phyloP scores from a whole-genome alignment of 2,113 vertebrate species.

The Albula goreensis region DNA sequence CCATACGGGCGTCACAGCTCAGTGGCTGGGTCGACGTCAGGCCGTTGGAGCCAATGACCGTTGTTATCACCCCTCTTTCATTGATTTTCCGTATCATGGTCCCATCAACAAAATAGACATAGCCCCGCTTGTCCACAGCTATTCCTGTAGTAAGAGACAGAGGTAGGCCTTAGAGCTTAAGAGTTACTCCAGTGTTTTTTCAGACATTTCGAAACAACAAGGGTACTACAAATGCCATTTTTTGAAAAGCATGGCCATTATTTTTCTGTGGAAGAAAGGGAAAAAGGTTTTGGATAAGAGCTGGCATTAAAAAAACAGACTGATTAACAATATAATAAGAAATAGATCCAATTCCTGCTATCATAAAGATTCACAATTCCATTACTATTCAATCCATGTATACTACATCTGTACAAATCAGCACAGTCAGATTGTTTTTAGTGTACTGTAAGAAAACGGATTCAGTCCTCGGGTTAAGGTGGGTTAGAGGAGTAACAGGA shows the following conservation, averaged over 20 bases:
- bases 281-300: background rate
- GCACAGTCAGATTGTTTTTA: background rate
- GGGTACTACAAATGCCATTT: too few relatives aligned
- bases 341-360: background rate
- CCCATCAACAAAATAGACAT: constrained; percentile 84
- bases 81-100: constrained; percentile 86
- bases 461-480: background rate
- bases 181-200: background rate
- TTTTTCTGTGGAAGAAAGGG: background rate
- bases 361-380: background rate
- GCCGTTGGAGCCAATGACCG: constrained; percentile 81
- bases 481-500: background rate
- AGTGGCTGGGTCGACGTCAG: constrained; percentile 82
- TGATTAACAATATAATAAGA: background rate
- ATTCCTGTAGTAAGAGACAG: constrained; percentile 66
- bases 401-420: background rate
- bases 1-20: constrained; percentile 86
- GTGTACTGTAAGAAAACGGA: background rate
- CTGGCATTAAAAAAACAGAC: background rate
- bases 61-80: constrained; percentile 77
- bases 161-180: background rate
- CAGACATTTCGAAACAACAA: background rate
- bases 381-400: background rate
- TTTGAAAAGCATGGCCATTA: too few relatives aligned
- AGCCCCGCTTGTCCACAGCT: constrained; percentile 80